Percentiles rank a stretch among this genome's conserved stretches.
These are phyloP conservation scores for Platycheirus albimanus DNA, from an alignment of 2,888 invertebrate genomes.

Conservation along the genomic window DNA sequence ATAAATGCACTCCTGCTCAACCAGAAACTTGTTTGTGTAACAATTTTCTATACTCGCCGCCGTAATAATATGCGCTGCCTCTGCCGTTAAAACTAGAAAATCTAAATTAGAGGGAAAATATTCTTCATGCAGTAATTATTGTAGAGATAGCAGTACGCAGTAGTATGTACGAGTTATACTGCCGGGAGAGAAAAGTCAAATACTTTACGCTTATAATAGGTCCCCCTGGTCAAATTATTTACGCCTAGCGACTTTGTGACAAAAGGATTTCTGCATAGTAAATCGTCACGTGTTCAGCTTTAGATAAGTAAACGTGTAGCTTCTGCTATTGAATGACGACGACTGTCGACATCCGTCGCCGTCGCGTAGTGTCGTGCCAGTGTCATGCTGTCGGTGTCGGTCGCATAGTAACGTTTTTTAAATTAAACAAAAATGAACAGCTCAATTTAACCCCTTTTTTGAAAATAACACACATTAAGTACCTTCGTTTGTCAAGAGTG, in stretches of 20 bases:
- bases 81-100: conserved; percentile 29
- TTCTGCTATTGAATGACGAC: conserved; percentile 27
- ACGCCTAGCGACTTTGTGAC: conserved; percentile 60
- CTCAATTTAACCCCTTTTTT: conserved; percentile 60
- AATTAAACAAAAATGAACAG: conserved; percentile 35
- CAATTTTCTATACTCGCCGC: conserved; percentile 13
- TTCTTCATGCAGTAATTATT: conserved; percentile 31
- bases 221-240: conserved; percentile 67
- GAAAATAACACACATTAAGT: conserved; percentile 18
- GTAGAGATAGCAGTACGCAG: not conserved
- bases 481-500: conserved; percentile 29
- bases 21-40: conserved; percentile 33
- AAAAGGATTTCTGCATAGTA: conserved; percentile 44
- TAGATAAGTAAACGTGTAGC: conserved; percentile 64
- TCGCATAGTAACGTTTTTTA: conserved; percentile 12
- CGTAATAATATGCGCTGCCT: not conserved
- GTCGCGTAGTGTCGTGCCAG: not conserved
- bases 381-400: not conserved
- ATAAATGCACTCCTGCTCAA: conserved; percentile 36
- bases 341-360: not conserved
- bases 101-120: conserved; percentile 48
- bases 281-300: conserved; percentile 62
- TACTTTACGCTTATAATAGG: conserved; percentile 51
- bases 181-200: conserved; percentile 41
- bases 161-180: not conserved